Percentiles rank a stretch among this genome's conserved stretches.
Conservation (phyloP, 2,113 vertebrate species). For the Hippocampus barbouri region DNA sequence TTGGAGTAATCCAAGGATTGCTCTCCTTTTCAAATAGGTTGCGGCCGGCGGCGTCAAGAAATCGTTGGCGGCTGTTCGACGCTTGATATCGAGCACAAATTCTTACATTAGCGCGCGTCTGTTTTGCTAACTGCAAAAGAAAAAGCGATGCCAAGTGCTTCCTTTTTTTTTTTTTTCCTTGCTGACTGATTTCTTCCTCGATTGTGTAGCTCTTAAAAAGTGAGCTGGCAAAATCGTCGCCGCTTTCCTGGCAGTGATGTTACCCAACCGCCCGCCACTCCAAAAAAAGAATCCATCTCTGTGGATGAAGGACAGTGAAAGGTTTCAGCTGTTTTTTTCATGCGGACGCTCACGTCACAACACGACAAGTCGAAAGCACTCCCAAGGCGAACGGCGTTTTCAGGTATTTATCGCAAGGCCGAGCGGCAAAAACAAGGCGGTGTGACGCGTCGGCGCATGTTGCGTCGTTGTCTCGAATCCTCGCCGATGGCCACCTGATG, state of each 20-base stretch:
- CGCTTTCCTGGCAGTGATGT: conserved; percentile 63
- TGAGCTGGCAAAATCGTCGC: conserved; percentile 64
- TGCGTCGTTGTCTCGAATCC: conserved; percentile 13
- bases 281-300: conserved; percentile 58
- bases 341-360: conserved; percentile 40
- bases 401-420: neutral
- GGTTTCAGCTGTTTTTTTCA: conserved; percentile 58
- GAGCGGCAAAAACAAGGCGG: conserved; percentile 18
- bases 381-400: conserved; percentile 16
- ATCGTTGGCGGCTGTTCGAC: conserved; percentile 40
- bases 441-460: conserved; percentile 18
- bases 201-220: conserved; percentile 64
- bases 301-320: conserved; percentile 67
- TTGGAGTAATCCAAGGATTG: conserved; percentile 66
- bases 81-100: conserved; percentile 50
- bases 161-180: conserved; percentile 28
- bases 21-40: conserved; percentile 48
- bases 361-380: conserved; percentile 43
- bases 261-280: conserved; percentile 36
- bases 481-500: conserved; percentile 20
- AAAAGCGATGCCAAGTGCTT: conserved; percentile 48
- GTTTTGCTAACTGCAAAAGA: conserved; percentile 47
- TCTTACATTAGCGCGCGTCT: conserved; percentile 51
- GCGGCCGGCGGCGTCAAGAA: conserved; percentile 34
- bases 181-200: conserved; percentile 58